Evolutionary conservation across 2,888 invertebrate genomes (phyloP), one percentile per base, ranked within the genome.

Genomic region (Malthinus seriepunctatus): DNA sequence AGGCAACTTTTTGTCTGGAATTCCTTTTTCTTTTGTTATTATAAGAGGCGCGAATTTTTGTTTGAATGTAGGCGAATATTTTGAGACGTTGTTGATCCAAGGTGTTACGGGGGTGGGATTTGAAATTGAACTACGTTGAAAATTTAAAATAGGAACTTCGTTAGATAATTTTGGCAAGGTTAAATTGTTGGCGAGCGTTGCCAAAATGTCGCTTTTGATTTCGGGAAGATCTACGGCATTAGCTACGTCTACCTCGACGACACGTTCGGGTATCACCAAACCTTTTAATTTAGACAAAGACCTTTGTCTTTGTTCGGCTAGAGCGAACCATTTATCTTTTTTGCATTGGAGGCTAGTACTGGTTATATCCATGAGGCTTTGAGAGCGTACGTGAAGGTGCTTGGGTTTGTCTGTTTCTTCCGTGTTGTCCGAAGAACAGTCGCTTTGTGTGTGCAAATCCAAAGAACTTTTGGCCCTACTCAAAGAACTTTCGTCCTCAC

Each of bases 221-320:
- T 90, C 91, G 1, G 93, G 92, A 70, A 94, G 80, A 78, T 91
- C 91, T 46, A 89, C 81, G 51, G 88, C 84, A 34, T 87, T 57
- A 76, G 90, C 88, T 49, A 87, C 49, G 37, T 72, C 72, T 2
- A 79, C 75, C 64, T 84, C 80, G 15, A 82, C 77, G 9, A 84
- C 81, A 60, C 84, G 83, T 70, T 94, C 93, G 3, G 94, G 94
- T 73, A 95, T 95, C 32, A 93, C 90, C 68, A 95, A 80, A n/a
- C 93, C 94, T 71, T 93, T 85, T 58, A 95, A 78, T 77, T 93
- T 94, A 2, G 92, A 91, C 78, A 93, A 86, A 12, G 90, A 89
- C 72, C 88, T 89, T 65, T 89, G 86, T 54, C 93, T 83, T 74
- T 93, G 91, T 76, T 93, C 93, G 67, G 91, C 85, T 66, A 93